These are phyloP conservation scores for Periplaneta americana DNA, from an alignment of 1,140 invertebrate genomes.

Conservation along the genomic window DNA sequence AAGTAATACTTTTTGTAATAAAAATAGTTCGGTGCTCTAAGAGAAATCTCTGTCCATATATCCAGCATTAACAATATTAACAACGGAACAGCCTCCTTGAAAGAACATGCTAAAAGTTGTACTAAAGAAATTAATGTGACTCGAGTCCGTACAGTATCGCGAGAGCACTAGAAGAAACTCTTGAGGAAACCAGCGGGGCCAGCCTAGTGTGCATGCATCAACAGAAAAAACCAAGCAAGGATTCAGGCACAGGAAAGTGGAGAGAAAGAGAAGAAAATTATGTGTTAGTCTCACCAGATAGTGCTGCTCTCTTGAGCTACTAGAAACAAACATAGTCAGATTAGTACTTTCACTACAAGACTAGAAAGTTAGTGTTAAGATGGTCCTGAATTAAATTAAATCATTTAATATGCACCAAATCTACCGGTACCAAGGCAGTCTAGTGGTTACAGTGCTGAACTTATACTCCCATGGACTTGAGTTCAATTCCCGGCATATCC, in stretches of 20 bases:
- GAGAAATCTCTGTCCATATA: background rate
- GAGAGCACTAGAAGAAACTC: constrained; percentile 33
- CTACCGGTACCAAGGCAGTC: too few relatives aligned
- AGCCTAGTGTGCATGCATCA: constrained; percentile 23
- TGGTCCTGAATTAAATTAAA: too few relatives aligned
- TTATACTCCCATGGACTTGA: too few relatives aligned
- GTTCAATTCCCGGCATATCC: too few relatives aligned
- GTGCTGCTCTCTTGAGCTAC: background rate
- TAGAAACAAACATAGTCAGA: too few relatives aligned
- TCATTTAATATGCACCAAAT: too few relatives aligned
- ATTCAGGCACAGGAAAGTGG: constrained; percentile 16
- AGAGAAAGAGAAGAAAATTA: constrained; percentile 17
- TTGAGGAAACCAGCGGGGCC: constrained; percentile 39
- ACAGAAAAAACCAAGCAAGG: constrained; percentile 16
- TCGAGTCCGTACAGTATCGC: background rate
- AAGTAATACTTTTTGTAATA: background rate
- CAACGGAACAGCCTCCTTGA: background rate
- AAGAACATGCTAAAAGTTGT: constrained; percentile 14
- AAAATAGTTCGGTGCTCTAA: background rate
- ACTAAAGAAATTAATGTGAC: background rate
- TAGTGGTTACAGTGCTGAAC: too few relatives aligned
- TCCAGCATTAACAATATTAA: constrained; percentile 1
- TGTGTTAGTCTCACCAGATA: constrained; percentile 17
- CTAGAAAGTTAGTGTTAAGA: too few relatives aligned
- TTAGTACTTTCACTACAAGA: too few relatives aligned